Evolutionary conservation across 2,113 vertebrate species (phyloP), one percentile per base, ranked within the genome.

Genomic region (Forbesichthys agassizii): DNA sequence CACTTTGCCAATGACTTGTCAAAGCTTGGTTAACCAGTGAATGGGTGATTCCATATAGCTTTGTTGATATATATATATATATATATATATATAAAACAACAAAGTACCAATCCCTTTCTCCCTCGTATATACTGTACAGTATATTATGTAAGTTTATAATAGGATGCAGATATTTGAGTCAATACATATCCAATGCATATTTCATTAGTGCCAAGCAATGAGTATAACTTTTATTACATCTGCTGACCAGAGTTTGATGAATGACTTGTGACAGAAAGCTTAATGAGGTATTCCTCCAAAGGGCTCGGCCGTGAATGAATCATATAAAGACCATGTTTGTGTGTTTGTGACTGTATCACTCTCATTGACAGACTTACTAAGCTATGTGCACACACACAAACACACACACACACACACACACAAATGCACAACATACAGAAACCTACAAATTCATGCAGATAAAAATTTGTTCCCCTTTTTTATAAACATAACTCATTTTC

Each of bases 181-280:
- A 69, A 69, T 74, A 65, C 55, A 78, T 52, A 57, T 65, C 12
- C 52, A 52, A 67, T 85, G 75, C 73, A 86, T 86, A 79, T 86
- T 84, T 79, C 14, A 85, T 74, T 65, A 56, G 1, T 66, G 48
- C 55, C n/a, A 61, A 48, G 3, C 61, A 57, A 57, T 0, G 13
- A 12, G 33, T 53, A 46, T 74, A 74, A 77, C 53, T 51, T 75
- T 66, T 65, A 82, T 68, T 74, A 80, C 63, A 57, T 69, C 61
- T 74, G 49, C 71, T 61, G 52, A 16, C 9, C 9, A 47, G 47
- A 33, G 42, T 77, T 76, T 86, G 79, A 85, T 81, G 49, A 79
- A 88, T 78, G 82, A 75, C 69, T 85, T 33, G 65, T 82, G 79
- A 78, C 67, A 68, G 61, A 67, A 18, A 27, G 58, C 77, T 78